Evolutionary conservation across 2,888 invertebrate genomes (phyloP).

Genomic region (Metalampra italica): DNA sequence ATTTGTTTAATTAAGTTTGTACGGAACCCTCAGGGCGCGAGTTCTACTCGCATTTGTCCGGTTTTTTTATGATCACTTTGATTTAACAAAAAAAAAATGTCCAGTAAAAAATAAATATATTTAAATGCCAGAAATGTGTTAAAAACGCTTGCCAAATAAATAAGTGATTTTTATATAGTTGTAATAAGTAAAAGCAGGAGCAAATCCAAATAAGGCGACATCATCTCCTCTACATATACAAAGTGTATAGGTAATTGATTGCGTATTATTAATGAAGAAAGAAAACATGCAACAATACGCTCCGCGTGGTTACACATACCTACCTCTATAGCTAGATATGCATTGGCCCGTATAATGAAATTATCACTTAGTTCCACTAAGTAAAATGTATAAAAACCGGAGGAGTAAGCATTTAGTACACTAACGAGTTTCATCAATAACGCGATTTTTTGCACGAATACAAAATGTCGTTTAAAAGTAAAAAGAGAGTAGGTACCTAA

Average conservation of each 20-base stretch:
- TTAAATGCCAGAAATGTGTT: no score
- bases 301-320: constrained; percentile 36
- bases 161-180: no score
- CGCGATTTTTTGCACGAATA: background rate
- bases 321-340: constrained; percentile 32
- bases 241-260: constrained; percentile 14
- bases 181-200: no score
- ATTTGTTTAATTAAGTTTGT: no score
- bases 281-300: constrained; percentile 38
- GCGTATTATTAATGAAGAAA: constrained; percentile 28
- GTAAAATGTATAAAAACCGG: constrained; percentile 3
- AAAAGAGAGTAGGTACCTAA: no score
- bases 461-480: no score
- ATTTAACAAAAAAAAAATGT: no score
- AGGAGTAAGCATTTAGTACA: background rate
- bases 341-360: constrained; percentile 40
- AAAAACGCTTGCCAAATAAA: no score
- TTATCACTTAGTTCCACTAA: constrained; percentile 14
- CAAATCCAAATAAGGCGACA: constrained; percentile 9
- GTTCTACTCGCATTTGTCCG: no score
- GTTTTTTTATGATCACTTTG: no score
- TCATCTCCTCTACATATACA: background rate
- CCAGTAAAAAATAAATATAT: no score
- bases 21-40: no score
- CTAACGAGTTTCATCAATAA: background rate